Base-by-base conservation (phyloP, 2,113 vertebrate species). In the Toxotes jaculatrix region DNA sequence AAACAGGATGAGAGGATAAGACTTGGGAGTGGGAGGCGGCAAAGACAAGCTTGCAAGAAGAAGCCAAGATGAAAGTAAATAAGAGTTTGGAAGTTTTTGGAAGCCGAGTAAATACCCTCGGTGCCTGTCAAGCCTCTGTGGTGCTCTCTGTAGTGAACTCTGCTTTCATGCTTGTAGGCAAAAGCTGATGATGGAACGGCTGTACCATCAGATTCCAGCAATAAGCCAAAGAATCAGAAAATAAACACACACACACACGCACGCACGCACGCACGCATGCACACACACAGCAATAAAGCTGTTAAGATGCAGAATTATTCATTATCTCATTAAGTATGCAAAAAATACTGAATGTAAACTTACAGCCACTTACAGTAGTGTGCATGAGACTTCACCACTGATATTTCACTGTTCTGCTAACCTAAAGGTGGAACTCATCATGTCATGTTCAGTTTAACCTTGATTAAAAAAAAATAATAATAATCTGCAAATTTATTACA, bases 31-130 rank as follows among this genome's bases (percentile, higher is more conserved):
- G 86, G 82, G 83, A 90, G 67, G 80, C 72, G 72, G 76, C 56
- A 82, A 56, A 84, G 72, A 21, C 79, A 75, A 74, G 73, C 86
- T 87, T 69, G 80, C 84, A 67, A 83, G 32, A 77, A 71, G 73
- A 80, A 87, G 86, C 80, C 70, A 74, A 90, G 83, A 91, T 89
- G 72, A 91, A 85, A 92, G 84, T 71, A 85, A 86, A 89, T 64
- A 80, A 34, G 59, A 85, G 72, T 87, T 87, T 67, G 76, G 72
- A 86, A 86, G 79, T 88, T 89, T 90, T 84, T 71, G 78, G 87
- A 85, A 78, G 80, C 77, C 10, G 77, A 88, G 76, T 84, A 92
- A 90, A 91, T 79, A 88, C 87, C 87, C 84, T 21, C n/a, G 74
- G 86, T 81, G 89, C 71, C 84, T 88, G 87, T 89, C 88, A 83